These are phyloP conservation scores for Mermis nigrescens DNA, from an alignment of 2,888 invertebrate genomes.

Conservation along the genomic window DNA sequence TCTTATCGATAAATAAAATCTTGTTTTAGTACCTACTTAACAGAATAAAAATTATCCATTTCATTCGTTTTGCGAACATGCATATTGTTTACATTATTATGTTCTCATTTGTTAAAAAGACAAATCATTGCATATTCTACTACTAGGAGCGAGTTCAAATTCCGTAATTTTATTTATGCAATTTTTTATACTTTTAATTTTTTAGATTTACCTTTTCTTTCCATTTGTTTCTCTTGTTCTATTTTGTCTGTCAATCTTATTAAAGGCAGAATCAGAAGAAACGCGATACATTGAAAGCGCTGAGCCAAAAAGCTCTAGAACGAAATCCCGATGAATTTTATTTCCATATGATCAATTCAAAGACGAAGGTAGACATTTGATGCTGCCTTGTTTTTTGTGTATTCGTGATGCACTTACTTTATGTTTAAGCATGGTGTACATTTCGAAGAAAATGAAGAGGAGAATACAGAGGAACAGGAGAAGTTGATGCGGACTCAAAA, in stretches of 20 bases:
- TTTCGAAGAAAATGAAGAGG: conserved; percentile 46
- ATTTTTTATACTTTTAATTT: neutral
- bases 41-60: no score
- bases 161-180: neutral
- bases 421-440: conserved; percentile 27
- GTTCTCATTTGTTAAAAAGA: conserved; percentile 5
- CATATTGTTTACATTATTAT: no score
- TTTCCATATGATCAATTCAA: conserved; percentile 83
- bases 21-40: no score
- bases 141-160: no score
- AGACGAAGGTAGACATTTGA: conserved; percentile 38
- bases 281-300: conserved; percentile 54
- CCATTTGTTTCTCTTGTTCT: no score
- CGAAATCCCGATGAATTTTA: conserved; percentile 97
- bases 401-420: neutral
- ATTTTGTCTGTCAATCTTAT: no score
- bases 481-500: conserved; percentile 73
- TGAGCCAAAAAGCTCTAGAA: conserved; percentile 63
- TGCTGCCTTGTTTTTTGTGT: neutral
- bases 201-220: conserved; percentile 15
- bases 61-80: no score
- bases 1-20: no score
- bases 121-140: no score
- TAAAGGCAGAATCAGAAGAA: conserved; percentile 52
- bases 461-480: conserved; percentile 54